phyloP scores from a whole-genome alignment of 2,888 invertebrate genomes.

The Alviniconcha strummeri region DNA sequence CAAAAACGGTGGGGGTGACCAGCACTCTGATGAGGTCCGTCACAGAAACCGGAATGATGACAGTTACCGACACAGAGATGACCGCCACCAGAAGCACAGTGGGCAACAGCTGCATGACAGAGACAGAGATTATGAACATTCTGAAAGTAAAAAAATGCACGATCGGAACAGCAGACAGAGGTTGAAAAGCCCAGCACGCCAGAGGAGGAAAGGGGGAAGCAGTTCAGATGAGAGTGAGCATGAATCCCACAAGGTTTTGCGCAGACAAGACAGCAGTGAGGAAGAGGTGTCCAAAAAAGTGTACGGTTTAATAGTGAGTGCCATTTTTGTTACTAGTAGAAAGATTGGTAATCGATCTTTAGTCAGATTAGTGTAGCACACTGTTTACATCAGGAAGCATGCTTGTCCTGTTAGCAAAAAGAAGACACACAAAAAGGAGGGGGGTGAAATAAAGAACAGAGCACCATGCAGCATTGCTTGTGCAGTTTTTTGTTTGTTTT shows the following conservation, averaged over 20 bases:
- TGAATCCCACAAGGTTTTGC: not conserved
- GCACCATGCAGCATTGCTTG: too few species aligned
- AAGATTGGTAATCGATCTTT: too few species aligned
- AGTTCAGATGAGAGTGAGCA: conserved; percentile 1
- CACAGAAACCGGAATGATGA: conserved; percentile 24
- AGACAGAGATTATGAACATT: not conserved
- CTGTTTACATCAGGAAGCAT: too few species aligned
- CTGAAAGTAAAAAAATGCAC: conserved; percentile 6
- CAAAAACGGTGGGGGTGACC: not conserved
- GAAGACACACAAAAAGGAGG: too few species aligned
- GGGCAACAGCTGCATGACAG: conserved; percentile 22
- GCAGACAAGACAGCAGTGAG: conserved; percentile 32
- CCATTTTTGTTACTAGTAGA: not conserved
- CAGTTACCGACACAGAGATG: not conserved
- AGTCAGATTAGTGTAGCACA: too few species aligned
- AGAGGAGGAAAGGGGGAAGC: conserved; percentile 25
- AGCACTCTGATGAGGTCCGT: not conserved
- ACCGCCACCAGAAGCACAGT: not conserved
- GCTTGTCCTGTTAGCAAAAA: too few species aligned
- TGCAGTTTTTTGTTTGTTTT: too few species aligned
- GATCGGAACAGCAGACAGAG: conserved; percentile 15
- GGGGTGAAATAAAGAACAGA: too few species aligned
- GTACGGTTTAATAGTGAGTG: conserved; percentile 40
- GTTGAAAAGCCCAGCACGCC: not conserved
- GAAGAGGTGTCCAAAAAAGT: conserved; percentile 27